phyloP scores from a whole-genome alignment of 2,797 vertebrate species.

The Coccyzus lansbergi region DNA sequence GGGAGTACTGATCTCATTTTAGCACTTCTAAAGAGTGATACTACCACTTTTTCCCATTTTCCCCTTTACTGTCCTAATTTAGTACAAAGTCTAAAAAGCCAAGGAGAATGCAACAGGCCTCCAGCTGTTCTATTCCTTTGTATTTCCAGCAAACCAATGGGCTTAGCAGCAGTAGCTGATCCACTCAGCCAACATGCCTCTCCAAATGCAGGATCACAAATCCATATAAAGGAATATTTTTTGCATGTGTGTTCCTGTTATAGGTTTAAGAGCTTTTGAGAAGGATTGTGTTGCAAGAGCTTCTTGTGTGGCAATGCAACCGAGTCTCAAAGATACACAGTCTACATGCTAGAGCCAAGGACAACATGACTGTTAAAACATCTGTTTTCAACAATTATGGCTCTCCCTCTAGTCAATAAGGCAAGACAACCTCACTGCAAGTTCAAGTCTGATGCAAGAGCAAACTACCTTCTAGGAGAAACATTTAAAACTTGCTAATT shows the following conservation, averaged over 20 bases:
- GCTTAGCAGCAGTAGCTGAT: not conserved
- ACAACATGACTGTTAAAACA: not conserved
- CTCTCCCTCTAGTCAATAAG: not conserved
- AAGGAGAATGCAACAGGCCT: not conserved
- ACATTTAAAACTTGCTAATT: not conserved
- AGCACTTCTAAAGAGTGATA: not conserved
- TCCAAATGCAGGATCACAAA: not conserved
- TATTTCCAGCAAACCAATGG: not conserved
- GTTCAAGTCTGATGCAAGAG: not conserved
- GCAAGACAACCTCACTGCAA: not conserved
- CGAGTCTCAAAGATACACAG: too few relatives aligned
- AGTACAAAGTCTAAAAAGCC: not conserved
- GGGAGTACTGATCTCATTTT: not conserved
- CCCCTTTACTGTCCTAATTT: not conserved
- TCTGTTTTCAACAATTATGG: not conserved
- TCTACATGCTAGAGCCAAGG: not conserved
- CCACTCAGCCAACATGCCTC: not conserved
- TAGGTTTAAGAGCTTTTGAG: not conserved
- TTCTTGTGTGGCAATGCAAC: not conserved
- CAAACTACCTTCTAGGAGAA: not conserved
- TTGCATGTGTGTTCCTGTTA: not conserved
- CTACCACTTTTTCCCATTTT: not conserved
- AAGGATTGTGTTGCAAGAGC: not conserved
- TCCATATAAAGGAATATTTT: not conserved
- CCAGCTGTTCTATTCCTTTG: not conserved